Evolutionary conservation across 2,113 vertebrate genomes (phyloP).

Genomic region (Scopus umbretta): DNA sequence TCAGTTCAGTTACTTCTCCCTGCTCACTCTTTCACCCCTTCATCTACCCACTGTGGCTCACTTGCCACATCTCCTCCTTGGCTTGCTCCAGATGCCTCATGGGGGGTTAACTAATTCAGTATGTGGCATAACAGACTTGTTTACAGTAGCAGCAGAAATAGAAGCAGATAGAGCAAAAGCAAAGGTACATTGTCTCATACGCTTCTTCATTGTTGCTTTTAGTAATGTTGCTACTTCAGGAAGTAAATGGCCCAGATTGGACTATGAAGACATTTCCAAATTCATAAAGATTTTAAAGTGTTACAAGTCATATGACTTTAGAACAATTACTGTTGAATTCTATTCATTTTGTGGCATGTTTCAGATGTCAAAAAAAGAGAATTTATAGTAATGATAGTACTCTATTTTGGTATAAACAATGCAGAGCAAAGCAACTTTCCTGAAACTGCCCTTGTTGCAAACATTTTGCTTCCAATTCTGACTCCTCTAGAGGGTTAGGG

Average conservation of each 20-base stretch:
- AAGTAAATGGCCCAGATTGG: not conserved
- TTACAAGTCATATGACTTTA: not conserved
- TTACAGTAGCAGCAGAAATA: not conserved
- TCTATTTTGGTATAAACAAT: slow-evolving; percentile 19
- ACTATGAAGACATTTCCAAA: not conserved
- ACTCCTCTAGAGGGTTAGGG: not conserved
- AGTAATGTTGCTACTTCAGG: not conserved
- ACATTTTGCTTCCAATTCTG: not conserved
- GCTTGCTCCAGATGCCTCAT: not conserved
- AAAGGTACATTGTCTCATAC: not conserved
- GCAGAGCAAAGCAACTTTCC: not conserved
- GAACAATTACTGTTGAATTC: not conserved
- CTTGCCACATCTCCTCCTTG: not conserved
- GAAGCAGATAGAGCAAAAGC: not conserved
- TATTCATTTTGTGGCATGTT: not conserved
- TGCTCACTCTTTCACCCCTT: not conserved
- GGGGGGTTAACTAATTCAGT: not conserved
- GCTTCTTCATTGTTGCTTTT: not conserved
- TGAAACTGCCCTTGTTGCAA: not conserved
- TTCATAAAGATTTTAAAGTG: not conserved
- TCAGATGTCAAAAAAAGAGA: not conserved
- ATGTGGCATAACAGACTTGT: not conserved
- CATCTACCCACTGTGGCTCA: not conserved
- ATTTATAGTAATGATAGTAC: not conserved
- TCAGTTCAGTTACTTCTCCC: not conserved